Evolutionary conservation across 2,888 invertebrate genomes (phyloP).

Genomic region (Tiliacea citrago): DNA sequence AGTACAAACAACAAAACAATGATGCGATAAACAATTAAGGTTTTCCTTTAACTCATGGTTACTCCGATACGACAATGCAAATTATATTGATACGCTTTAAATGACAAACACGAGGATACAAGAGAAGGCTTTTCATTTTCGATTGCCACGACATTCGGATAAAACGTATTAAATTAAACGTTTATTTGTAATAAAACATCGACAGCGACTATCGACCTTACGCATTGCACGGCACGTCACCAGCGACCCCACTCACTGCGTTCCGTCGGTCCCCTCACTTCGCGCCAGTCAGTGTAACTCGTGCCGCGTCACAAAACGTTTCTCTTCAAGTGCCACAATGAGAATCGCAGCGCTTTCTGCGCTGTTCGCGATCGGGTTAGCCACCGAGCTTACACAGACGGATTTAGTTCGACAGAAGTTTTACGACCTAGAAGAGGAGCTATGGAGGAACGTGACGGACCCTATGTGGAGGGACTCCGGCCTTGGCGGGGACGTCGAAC

Average conservation of each 20-base stretch:
- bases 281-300: constrained; percentile 78
- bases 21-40: constrained; percentile 38
- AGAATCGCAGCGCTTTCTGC: constrained; percentile 80
- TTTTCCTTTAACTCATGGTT: constrained; percentile 52
- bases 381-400: constrained; percentile 84
- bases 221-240: constrained; percentile 70
- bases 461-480: constrained; percentile 81
- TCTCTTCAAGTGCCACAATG: constrained; percentile 75
- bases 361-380: constrained; percentile 75
- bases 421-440: constrained; percentile 89
- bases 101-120: constrained; percentile 50
- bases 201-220: constrained; percentile 57
- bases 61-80: constrained; percentile 53
- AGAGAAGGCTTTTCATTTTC: constrained; percentile 25
- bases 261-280: constrained; percentile 79
- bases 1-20: constrained; percentile 34
- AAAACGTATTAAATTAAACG: constrained; percentile 31
- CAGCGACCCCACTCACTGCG: constrained; percentile 77
- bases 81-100: constrained; percentile 41
- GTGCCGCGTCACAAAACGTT: constrained; percentile 76
- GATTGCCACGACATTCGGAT: constrained; percentile 25
- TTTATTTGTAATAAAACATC: constrained; percentile 37
- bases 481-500: constrained; percentile 88
- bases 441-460: constrained; percentile 86
- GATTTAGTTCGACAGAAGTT: constrained; percentile 92